Percentiles rank a stretch among this genome's conserved stretches.
phyloP scores from a whole-genome alignment of 2,113 vertebrate species.

The Ornithorhynchus anatinus region DNA sequence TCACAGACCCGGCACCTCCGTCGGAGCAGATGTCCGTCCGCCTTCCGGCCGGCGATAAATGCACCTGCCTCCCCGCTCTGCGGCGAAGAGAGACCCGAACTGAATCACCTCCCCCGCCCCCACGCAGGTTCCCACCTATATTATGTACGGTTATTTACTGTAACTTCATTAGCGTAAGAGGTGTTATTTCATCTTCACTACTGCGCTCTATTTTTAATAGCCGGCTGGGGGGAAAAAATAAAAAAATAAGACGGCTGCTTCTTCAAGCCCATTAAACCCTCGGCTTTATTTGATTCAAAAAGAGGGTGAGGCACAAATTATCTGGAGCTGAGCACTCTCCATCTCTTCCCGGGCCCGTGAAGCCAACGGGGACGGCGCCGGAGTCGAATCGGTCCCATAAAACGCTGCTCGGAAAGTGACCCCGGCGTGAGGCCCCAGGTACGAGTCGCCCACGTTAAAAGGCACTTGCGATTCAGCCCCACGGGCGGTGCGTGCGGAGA shows the following conservation, averaged over 20 bases:
- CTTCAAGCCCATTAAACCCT: conserved; percentile 57
- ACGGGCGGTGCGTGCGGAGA: conserved; percentile 37
- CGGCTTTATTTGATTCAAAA: conserved; percentile 54
- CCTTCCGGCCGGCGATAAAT: conserved; percentile 9
- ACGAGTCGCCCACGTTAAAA: conserved; percentile 78
- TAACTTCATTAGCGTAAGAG: conserved; percentile 48
- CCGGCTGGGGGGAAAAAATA: background rate
- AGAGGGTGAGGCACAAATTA: conserved; percentile 66
- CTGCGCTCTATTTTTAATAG: conserved; percentile 43
- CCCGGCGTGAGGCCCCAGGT: conserved; percentile 70
- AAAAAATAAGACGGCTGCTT: conserved; percentile 38
- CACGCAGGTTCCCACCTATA: conserved; percentile 6
- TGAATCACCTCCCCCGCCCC: conserved; percentile 14
- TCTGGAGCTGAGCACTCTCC: conserved; percentile 52
- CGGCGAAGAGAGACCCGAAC: conserved; percentile 16
- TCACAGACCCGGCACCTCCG: conserved; percentile 29
- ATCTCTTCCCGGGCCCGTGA: conserved; percentile 72
- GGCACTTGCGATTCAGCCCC: conserved; percentile 70
- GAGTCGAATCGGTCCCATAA: conserved; percentile 83
- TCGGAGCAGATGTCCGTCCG: conserved; percentile 31
- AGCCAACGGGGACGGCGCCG: conserved; percentile 79
- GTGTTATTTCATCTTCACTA: conserved; percentile 48
- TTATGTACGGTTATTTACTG: conserved; percentile 49
- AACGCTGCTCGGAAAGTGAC: conserved; percentile 79
- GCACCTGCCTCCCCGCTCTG: background rate